Conservation (phyloP, 2,888 invertebrate species). For the Cyclophora punctaria region DNA sequence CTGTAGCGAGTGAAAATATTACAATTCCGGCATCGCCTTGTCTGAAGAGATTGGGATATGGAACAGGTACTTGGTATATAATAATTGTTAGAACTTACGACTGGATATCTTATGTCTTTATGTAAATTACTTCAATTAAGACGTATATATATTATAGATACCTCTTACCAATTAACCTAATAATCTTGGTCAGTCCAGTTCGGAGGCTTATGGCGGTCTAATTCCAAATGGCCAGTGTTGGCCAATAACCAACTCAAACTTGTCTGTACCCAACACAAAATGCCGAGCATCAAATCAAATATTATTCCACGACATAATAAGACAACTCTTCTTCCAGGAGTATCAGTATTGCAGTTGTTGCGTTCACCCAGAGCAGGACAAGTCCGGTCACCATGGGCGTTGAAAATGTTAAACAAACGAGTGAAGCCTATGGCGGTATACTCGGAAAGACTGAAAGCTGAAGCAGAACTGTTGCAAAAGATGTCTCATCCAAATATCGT, state of each 20-base stretch:
- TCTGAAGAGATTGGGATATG: slow-evolving; percentile 82
- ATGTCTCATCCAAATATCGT: slow-evolving; percentile 89
- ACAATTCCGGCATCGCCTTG: slow-evolving; percentile 83
- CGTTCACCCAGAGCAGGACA: slow-evolving; percentile 81
- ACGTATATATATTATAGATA: too few species aligned
- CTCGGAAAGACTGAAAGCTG: slow-evolving; percentile 77
- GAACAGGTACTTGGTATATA: slow-evolving; percentile 74
- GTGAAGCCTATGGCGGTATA: slow-evolving; percentile 59
- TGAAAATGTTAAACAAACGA: slow-evolving; percentile 81
- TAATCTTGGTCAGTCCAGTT: too few species aligned
- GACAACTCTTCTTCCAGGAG: slow-evolving; percentile 65
- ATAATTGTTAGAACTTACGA: too few species aligned
- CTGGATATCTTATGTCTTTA: too few species aligned
- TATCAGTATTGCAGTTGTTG: slow-evolving; percentile 84
- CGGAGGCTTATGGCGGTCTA: too few species aligned
- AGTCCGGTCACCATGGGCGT: slow-evolving; percentile 88
- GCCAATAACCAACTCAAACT: too few species aligned
- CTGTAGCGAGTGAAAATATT: slow-evolving; percentile 40
- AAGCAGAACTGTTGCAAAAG: slow-evolving; percentile 80
- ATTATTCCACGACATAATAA: too few species aligned
- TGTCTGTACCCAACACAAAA: too few species aligned
- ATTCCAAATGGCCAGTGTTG: too few species aligned
- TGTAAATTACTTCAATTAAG: too few species aligned
- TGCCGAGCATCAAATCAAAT: too few species aligned
- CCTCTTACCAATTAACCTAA: too few species aligned